Base-by-base conservation (phyloP, 2,797 vertebrate species). In the Pogonophryne albipinna region DNA sequence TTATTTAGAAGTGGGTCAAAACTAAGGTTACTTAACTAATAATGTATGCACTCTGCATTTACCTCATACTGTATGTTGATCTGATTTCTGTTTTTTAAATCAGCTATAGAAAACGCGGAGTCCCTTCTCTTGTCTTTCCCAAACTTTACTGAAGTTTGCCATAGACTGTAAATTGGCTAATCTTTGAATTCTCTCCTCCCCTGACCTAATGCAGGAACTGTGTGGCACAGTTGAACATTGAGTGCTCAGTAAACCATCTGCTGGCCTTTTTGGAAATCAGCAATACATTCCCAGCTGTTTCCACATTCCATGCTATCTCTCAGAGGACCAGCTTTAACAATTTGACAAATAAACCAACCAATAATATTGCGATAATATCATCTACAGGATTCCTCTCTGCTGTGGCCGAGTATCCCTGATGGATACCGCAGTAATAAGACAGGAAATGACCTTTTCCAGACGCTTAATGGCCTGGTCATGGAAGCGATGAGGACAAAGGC, bases 371-470 rank as follows among this genome's bases (percentile, higher is more conserved):
- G 80, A 76, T 85, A 79, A 66, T 73, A 79, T 78, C 45, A 78
- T 71, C 71, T 20, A 14, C 14, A 14, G 68, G 42, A 78, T 85
- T 84, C 78, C 55, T 69, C 53, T 78, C 27, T 11, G 49, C 75
- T 63, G 51, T 58, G 52, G 56, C 57, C 10, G 62, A 75, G 46
- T 57, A 66, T 77, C 78, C 75, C 74, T 65, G 74, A 78, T 76
- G 68, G 68, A 76, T 79, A 72, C 71, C 3, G 70, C 49, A 83
- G 80, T 82, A 82, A 69, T 55, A 47, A 71, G 46, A 84, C 57
- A 85, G 91, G 87, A 91, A 92, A 88, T 86, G 76, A 86, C 87
- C 91, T 93, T 91, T 38, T 91, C 53, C 77, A 82, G 83, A 62
- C 58, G 75, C 83, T 72, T 88, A 93, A 92, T 81, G 78, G 66